phyloP scores from a whole-genome alignment of 1,140 invertebrate genomes.

The Drosophila kohkoa region DNA sequence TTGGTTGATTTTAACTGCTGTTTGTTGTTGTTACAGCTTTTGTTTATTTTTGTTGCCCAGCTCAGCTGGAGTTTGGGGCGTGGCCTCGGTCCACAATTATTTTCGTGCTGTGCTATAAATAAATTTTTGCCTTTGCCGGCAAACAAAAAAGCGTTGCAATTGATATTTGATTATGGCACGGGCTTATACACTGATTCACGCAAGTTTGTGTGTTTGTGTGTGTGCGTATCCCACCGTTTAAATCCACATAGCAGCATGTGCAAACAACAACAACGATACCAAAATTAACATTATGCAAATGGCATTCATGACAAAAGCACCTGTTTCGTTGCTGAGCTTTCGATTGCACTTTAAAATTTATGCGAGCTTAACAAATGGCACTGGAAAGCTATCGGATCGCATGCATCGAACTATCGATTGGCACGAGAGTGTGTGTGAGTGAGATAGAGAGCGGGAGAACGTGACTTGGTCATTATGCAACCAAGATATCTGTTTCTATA shows the following conservation, averaged over 20 bases:
- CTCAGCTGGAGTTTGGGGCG: conserved; percentile 22
- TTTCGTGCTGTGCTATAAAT: conserved; percentile 33
- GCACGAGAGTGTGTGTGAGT: too few relatives aligned
- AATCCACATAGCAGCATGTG: conserved; percentile 4
- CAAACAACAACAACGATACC: conserved; percentile 17
- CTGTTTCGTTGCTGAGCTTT: conserved; percentile 14
- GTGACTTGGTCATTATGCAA: not conserved
- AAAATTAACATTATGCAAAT: conserved; percentile 29
- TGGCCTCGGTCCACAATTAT: conserved; percentile 51
- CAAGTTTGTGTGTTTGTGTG: conserved; percentile 8
- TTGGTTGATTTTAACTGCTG: conserved; percentile 18
- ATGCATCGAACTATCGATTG: not conserved
- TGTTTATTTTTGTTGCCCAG: conserved; percentile 7
- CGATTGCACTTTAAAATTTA: conserved; percentile 33
- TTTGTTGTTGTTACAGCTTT: not conserved
- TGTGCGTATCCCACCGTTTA: conserved; percentile 15
- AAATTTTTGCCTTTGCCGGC: conserved; percentile 10
- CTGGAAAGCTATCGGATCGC: conserved; percentile 30
- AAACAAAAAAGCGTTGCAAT: conserved; percentile 44
- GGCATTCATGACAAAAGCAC: conserved; percentile 28
- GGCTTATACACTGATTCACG: not conserved
- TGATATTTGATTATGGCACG: conserved; percentile 70
- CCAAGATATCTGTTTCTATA: not conserved
- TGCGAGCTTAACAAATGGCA: conserved; percentile 19
- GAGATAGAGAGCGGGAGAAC: not conserved